Percentiles rank a stretch among this genome's conserved stretches.
These are phyloP conservation scores for Psophia crepitans DNA, from an alignment of 2,113 vertebrate genomes.

Conservation along the genomic window DNA sequence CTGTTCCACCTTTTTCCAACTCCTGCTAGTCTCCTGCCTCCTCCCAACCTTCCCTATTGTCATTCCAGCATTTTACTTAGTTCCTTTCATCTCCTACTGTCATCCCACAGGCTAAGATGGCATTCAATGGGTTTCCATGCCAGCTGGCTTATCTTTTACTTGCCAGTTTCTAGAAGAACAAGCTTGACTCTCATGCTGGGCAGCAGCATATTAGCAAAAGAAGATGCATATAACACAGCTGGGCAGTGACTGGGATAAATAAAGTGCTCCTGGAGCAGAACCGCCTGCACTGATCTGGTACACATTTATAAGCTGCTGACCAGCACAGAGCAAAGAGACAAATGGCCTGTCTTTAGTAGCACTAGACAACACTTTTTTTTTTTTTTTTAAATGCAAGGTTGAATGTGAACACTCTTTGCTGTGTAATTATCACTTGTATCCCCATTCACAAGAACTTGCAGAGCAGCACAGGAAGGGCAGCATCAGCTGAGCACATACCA, in stretches of 20 bases:
- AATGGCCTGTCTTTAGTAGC: background rate
- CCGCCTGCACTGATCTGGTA: background rate
- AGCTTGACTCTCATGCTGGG: background rate
- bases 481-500: background rate
- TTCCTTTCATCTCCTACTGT: background rate
- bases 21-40: background rate
- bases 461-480: background rate
- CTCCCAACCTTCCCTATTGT: background rate
- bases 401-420: background rate
- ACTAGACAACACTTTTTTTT: background rate
- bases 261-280: background rate
- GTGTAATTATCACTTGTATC: background rate
- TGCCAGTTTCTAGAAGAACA: background rate
- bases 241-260: background rate
- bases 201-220: background rate
- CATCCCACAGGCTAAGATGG: background rate
- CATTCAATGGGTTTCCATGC: background rate
- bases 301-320: background rate
- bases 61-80: background rate
- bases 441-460: background rate
- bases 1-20: background rate
- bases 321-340: background rate
- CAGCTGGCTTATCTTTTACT: background rate
- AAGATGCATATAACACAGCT: background rate
- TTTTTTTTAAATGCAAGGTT: background rate